phyloP scores from a whole-genome alignment of 2,888 invertebrate genomes.

The Eucera pruinosa region DNA sequence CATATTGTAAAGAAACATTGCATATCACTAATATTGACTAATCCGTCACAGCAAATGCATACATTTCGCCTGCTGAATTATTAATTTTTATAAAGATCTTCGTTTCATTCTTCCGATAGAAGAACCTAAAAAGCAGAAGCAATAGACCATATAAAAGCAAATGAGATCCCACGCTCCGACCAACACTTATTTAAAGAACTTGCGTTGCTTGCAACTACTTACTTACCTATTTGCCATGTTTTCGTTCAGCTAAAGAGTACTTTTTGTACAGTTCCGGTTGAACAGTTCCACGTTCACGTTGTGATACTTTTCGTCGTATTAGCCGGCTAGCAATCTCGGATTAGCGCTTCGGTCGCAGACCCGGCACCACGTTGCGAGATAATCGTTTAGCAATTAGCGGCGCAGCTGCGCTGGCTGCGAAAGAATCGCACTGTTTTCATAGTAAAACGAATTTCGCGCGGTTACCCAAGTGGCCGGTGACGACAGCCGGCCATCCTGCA shows the following conservation, averaged over 20 bases:
- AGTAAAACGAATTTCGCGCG: conserved; percentile 70
- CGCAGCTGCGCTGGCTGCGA: conserved; percentile 60
- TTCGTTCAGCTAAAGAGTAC: background rate
- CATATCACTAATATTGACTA: no score
- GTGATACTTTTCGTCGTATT: conserved; percentile 16
- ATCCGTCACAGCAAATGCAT: no score
- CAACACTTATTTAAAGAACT: no score
- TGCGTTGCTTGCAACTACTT: no score
- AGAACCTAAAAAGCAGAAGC: no score
- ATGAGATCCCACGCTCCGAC: no score
- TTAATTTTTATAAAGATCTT: background rate
- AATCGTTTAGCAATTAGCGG: conserved; percentile 70
- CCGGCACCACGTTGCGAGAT: conserved; percentile 62
- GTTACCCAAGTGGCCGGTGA: conserved; percentile 63
- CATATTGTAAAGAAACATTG: no score
- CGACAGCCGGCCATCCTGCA: conserved; percentile 62
- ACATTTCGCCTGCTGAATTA: no score
- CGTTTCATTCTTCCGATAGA: no score
- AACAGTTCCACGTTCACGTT: background rate
- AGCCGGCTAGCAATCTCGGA: conserved; percentile 35
- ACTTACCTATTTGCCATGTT: no score
- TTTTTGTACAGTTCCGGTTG: background rate
- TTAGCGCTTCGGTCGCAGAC: conserved; percentile 38
- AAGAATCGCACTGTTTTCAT: conserved; percentile 69
- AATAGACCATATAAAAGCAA: no score